Evolutionary conservation across 2,113 vertebrate species (phyloP).

Genomic region (Anhinga anhinga): DNA sequence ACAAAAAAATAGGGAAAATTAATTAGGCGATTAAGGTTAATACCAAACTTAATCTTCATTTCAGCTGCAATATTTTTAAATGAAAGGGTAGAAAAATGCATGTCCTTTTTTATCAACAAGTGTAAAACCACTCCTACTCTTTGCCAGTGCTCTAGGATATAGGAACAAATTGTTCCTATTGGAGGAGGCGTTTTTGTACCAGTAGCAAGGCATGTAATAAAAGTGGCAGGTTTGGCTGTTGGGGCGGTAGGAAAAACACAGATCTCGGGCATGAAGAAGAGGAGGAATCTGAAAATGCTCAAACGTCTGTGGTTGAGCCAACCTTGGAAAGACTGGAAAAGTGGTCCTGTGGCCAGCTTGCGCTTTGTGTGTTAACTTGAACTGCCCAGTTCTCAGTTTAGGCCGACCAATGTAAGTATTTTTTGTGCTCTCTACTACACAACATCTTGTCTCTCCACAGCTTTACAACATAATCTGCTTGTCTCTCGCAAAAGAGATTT

Average conservation of each 20-base stretch:
- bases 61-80: not conserved
- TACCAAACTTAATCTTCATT: not conserved
- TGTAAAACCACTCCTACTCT: not conserved
- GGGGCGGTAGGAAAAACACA: not conserved
- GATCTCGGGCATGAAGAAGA: not conserved
- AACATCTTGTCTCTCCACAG: not conserved
- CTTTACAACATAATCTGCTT: not conserved
- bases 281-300: not conserved
- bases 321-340: not conserved
- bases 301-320: not conserved
- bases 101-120: not conserved
- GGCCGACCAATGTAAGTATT: not conserved
- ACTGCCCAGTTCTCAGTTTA: not conserved
- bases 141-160: not conserved
- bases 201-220: not conserved
- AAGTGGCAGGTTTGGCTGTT: not conserved
- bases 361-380: rapidly evolving
- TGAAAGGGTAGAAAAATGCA: not conserved
- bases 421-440: not conserved
- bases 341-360: not conserved
- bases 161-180: not conserved
- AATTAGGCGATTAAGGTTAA: not conserved
- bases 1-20: not conserved
- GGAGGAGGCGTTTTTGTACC: not conserved
- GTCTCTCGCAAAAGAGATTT: not conserved